phyloP scores from a whole-genome alignment of 2,888 invertebrate species.

The Cybosia mesomella region DNA sequence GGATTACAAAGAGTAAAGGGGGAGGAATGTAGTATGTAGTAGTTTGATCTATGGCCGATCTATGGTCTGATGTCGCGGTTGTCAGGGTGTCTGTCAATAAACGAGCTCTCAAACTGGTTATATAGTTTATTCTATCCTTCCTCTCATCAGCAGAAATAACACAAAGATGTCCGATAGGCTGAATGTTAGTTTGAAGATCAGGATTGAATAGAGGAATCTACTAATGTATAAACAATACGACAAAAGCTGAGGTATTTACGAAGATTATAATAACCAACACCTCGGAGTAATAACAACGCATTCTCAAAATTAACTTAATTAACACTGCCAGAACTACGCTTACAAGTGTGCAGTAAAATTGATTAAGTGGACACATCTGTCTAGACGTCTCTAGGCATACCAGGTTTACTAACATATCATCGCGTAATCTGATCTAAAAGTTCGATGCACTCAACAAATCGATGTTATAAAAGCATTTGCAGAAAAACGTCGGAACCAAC shows the following conservation, averaged over 20 bases:
- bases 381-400: slow-evolving; percentile 7
- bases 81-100: no score
- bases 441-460: slow-evolving; percentile 63
- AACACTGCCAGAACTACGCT: neutral
- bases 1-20: no score
- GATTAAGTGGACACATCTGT: neutral
- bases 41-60: no score
- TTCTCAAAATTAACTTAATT: slow-evolving; percentile 1
- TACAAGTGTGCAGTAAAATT: neutral
- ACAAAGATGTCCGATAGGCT: neutral
- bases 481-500: slow-evolving; percentile 63
- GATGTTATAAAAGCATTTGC: slow-evolving; percentile 56
- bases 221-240: no score
- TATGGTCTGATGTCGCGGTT: no score
- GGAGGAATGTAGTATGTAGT: no score
- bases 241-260: neutral
- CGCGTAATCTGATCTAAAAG: slow-evolving; percentile 32
- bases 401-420: slow-evolving; percentile 3
- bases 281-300: neutral
- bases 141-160: no score
- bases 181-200: neutral
- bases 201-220: neutral
- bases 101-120: no score
- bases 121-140: no score
- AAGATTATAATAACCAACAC: neutral